Evolutionary conservation across 1,140 invertebrate species (phyloP).

Genomic region (Diorhabda sublineata): DNA sequence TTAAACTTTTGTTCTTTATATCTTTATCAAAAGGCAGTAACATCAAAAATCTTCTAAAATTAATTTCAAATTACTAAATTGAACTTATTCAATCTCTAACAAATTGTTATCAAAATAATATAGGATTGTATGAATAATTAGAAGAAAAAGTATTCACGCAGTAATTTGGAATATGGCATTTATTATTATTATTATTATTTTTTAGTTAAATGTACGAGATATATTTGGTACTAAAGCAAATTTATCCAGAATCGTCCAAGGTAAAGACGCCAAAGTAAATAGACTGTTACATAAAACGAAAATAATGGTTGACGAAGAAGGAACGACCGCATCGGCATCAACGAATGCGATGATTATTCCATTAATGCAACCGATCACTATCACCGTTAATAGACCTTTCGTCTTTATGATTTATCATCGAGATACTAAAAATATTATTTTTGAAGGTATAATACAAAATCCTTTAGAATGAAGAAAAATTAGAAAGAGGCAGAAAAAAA

Average conservation of each 20-base stretch:
- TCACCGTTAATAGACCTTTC: constrained; percentile 66
- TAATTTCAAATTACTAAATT: no score
- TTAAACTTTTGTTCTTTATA: no score
- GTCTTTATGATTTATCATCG: constrained; percentile 66
- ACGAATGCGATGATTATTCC: constrained; percentile 59
- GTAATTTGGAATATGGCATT: no score
- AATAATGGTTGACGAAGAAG: constrained; percentile 67
- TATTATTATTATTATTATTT: constrained; percentile 15
- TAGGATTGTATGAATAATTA: no score
- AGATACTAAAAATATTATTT: constrained; percentile 56
- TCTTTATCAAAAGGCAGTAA: no score
- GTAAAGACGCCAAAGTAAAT: constrained; percentile 51
- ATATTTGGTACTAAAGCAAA: constrained; percentile 60
- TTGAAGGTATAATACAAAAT: constrained; percentile 60
- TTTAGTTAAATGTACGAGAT: constrained; percentile 59
- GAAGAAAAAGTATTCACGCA: no score
- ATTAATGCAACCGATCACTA: constrained; percentile 52
- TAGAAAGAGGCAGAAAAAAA: no score
- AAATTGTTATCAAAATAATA: no score
- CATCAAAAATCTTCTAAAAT: no score
- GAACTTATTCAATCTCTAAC: no score
- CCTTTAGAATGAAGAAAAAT: constrained; percentile 38
- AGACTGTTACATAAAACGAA: constrained; percentile 65
- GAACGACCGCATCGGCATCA: constrained; percentile 65
- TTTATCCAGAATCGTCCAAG: constrained; percentile 56